Evolutionary conservation across 2,888 invertebrate species (phyloP).

Genomic region (Sisyra terminalis): DNA sequence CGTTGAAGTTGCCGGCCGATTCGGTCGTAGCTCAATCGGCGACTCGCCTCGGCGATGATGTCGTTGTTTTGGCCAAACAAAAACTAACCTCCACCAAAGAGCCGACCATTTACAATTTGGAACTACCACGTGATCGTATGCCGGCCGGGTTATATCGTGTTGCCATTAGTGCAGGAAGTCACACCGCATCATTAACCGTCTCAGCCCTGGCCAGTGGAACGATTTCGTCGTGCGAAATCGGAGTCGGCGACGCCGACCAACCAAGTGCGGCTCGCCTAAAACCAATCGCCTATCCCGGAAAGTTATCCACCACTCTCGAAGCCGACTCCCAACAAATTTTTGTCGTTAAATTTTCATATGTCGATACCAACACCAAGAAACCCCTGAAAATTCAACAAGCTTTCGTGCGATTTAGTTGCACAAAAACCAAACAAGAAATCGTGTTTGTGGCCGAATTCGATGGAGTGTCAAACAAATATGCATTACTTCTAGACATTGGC

Average conservation of each 20-base stretch:
- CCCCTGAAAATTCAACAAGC: conserved; percentile 70
- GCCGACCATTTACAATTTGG: conserved; percentile 56
- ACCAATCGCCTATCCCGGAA: conserved; percentile 56
- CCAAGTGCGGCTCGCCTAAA: conserved; percentile 63
- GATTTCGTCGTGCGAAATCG: conserved; percentile 66
- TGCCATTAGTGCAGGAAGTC: conserved; percentile 52
- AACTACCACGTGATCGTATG: conserved; percentile 60
- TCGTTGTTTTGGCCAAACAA: conserved; percentile 54
- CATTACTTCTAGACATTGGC: conserved; percentile 43
- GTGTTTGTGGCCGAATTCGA: conserved; percentile 90
- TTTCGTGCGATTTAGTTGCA: conserved; percentile 62
- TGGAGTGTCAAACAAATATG: conserved; percentile 10
- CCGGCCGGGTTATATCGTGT: conserved; percentile 76
- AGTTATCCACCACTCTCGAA: conserved; percentile 48
- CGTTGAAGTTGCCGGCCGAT: conserved; percentile 36
- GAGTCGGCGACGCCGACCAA: conserved; percentile 81
- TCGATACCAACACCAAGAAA: conserved; percentile 49
- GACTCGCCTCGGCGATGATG: conserved; percentile 54
- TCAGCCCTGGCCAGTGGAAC: conserved; percentile 63
- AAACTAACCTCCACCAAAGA: conserved; percentile 34
- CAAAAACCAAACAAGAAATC: conserved; percentile 58
- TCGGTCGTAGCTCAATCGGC: conserved; percentile 62
- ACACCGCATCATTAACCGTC: conserved; percentile 28
- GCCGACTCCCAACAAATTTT: conserved; percentile 81
- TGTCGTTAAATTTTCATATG: conserved; percentile 60